Conservation (phyloP, 1,140 invertebrate genomes). For the Gryon sp. region DNA sequence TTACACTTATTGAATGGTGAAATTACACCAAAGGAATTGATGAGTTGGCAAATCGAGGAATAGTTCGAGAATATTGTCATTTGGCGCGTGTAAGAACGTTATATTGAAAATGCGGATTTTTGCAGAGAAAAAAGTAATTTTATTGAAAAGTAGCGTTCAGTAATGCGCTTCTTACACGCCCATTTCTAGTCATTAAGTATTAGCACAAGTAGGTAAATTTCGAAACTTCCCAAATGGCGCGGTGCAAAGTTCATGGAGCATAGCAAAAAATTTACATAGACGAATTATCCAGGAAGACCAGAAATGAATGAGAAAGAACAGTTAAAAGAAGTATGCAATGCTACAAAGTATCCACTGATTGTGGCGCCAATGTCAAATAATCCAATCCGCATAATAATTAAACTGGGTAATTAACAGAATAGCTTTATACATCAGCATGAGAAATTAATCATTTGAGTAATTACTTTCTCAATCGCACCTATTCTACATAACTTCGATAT, state of each 20-base stretch:
- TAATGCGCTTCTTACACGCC: conserved; percentile 67
- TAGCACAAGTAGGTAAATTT: conserved; percentile 71
- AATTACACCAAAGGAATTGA: conserved; percentile 5
- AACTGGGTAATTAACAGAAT: conserved; percentile 19
- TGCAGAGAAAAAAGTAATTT: conserved; percentile 46
- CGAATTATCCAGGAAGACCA: conserved; percentile 9
- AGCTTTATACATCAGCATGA: neutral
- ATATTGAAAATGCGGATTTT: conserved; percentile 6
- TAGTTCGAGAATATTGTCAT: conserved; percentile 45
- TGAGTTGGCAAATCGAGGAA: conserved; percentile 6
- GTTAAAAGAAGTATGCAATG: conserved; percentile 12
- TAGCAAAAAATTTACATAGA: conserved; percentile 28
- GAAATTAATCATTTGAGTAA: conserved; percentile 4
- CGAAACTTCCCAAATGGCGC: conserved; percentile 45
- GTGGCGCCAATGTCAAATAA: conserved; percentile 2
- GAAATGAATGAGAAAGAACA: conserved; percentile 18
- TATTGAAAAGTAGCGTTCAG: conserved; percentile 45
- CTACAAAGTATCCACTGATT: conserved; percentile 17
- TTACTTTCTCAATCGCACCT: too few species aligned
- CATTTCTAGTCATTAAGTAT: conserved; percentile 62
- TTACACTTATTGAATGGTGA: too few species aligned
- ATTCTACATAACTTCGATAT: too few species aligned
- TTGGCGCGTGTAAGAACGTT: conserved; percentile 44
- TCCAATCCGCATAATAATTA: conserved; percentile 26
- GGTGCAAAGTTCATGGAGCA: conserved; percentile 36